phyloP scores from a whole-genome alignment of 2,113 vertebrate species.

The Sylvietta virens region DNA sequence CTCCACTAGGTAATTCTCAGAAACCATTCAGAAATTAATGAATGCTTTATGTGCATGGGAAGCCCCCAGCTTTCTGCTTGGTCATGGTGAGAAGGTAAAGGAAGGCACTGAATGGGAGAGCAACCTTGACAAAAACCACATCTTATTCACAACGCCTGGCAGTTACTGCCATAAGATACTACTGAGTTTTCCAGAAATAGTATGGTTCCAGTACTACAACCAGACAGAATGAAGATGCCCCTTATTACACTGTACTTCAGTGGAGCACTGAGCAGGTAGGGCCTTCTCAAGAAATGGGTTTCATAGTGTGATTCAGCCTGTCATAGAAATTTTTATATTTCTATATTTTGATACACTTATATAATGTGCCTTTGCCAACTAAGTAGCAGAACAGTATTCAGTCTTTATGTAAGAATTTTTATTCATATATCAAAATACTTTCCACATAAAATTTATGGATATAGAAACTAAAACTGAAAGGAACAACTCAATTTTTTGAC shows the following conservation, averaged over 20 bases:
- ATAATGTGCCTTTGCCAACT: neutral
- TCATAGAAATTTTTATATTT: neutral
- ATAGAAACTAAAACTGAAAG: neutral
- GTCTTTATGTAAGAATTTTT: neutral
- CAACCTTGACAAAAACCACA: neutral
- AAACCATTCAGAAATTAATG: neutral
- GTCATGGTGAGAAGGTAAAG: neutral
- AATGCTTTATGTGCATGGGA: neutral
- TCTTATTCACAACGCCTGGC: neutral
- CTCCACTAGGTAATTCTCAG: neutral
- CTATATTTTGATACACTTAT: neutral
- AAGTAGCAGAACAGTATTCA: slow-evolving; percentile 16
- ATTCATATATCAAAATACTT: neutral
- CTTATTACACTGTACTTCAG: neutral
- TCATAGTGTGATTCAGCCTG: neutral
- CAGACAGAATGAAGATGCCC: neutral
- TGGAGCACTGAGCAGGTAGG: neutral
- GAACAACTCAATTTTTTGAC: neutral
- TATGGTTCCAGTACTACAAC: neutral
- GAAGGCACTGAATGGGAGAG: neutral
- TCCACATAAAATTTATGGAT: neutral
- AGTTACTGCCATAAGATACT: neutral
- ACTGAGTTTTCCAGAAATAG: neutral
- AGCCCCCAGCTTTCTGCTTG: neutral
- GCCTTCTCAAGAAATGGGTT: neutral